Base-by-base conservation (phyloP, 2,797 vertebrate genomes). In the Tapirus indicus region DNA sequence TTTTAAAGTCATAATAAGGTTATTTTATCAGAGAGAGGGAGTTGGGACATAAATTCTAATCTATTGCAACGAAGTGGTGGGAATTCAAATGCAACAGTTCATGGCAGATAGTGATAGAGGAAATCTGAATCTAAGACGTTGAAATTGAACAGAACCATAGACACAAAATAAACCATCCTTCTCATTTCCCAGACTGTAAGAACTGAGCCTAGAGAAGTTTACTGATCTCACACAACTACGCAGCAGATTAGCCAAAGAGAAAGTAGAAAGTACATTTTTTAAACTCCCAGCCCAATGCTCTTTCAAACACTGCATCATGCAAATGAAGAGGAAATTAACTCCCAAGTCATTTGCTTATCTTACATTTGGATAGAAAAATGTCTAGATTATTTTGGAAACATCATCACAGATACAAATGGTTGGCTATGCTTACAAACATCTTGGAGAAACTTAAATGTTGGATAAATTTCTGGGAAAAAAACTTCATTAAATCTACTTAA, bases 301-400 rank as follows among this genome's bases (percentile, higher is more conserved):
- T 92, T 88, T 91, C 12, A 35, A 83, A 52, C 49, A 83, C 16
- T 84, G 21, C 3, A 41, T 52, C 17, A 41, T 56, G 21, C 17
- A 90, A 90, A 47, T 83, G 1, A 87, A 95, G 29, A 95, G 62
- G 95, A 94, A 94, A 88, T 84, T 85, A 78, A 92, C 47, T 52
- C 69, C 20, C 18, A 68, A 18, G 21, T 91, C 86, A 83, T 88
- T 64, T 96, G 54, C 49, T 84, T 95, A 80, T 56, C 52, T 94
- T 44, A 38, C 12, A 91, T 23, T 68, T 68, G 14, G 3, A 71
- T 54, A 75, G 64, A 71, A 82, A 91, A 91, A 86, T 71, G 4
- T 72, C 20, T 89, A 95, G 20, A 35, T 88, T 88, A 74, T 62
- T 80, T 80, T 54, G 18, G 62, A 72, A 95, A 85, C 18, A 60